Base-by-base conservation (phyloP, 2,888 invertebrate species). In the Syrista parreyssii region DNA sequence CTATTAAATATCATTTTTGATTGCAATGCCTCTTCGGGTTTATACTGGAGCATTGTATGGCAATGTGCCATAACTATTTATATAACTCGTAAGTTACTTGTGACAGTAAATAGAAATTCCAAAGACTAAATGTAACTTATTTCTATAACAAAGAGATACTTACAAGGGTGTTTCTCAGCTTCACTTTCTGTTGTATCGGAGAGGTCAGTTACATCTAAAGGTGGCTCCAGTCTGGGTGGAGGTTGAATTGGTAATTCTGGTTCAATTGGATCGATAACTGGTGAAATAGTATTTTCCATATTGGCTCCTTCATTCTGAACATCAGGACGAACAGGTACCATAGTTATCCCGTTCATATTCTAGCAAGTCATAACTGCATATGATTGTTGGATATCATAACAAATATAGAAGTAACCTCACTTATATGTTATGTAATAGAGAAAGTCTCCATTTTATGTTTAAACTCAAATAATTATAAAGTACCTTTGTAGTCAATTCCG, bases 151-250 rank as follows among this genome's bases (percentile, higher is more conserved):
- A 71, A 31, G 12, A 78, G 71, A 55, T 74, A 84, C 87, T 79
- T 85, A 89, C 90, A 79, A 68, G 86, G 85, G 84, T 93, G 92
- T 89, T 95, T 95, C 86, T 96, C 96, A 23, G 93, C 94, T 82
- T 96, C 97, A 79, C 96, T 96, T 92, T 97, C 97, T 80, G 95
- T 95, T 35, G 95, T 94, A 92, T 96, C 96, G 11, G 96, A 96
- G 91, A 95, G 93, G 92, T 97, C 97, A 1, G 96, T 96, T 75
- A 95, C 95, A 84, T 91, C 90, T 74, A 86, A 79, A 36, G 82
- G 80, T 68, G 84, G 78, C 73, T 88, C 90, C n/a, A 82, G 40
- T 71, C 86, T 88, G 36, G 84, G 79, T 68, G 85, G 84, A 15
- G 83, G 72, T 30, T 78, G 82, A 76, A 82, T 34, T 15, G 80